phyloP scores from a whole-genome alignment of 2,888 invertebrate species.

The Tyria jacobaeae region DNA sequence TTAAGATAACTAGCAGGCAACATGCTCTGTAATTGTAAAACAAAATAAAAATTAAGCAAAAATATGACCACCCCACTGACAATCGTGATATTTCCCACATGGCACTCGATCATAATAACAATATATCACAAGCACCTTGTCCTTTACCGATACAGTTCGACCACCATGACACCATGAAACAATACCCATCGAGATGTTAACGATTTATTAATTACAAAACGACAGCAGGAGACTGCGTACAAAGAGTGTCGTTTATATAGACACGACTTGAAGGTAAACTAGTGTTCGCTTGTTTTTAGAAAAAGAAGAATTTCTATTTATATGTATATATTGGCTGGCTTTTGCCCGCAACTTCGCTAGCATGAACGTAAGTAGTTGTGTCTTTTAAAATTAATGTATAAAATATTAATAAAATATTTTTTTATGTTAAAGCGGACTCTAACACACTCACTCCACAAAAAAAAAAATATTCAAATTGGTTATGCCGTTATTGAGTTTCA shows the following conservation, averaged over 20 bases:
- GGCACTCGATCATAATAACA: constrained; percentile 24
- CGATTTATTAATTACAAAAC: constrained; percentile 79
- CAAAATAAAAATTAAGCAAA: neutral
- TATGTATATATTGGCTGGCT: no score
- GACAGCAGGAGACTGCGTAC: constrained; percentile 55
- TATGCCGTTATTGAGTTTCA: no score
- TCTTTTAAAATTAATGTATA: no score
- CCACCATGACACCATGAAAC: constrained; percentile 67
- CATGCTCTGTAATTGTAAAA: no score
- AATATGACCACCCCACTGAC: neutral
- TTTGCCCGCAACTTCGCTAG: no score
- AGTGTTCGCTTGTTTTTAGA: neutral
- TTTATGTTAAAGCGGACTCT: no score
- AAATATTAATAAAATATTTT: no score
- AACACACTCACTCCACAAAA: no score
- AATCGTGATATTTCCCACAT: constrained; percentile 13
- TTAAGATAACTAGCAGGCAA: no score
- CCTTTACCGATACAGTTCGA: constrained; percentile 43
- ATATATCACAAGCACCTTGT: constrained; percentile 54
- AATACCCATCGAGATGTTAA: constrained; percentile 74
- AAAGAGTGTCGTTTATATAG: constrained; percentile 42
- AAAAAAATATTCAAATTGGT: no score
- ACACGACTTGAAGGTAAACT: neutral
- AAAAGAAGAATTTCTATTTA: neutral
- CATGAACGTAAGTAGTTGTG: no score